Evolutionary conservation across 2,797 vertebrate species (phyloP), one percentile per base, ranked within the genome.

Genomic region (Rousettus madagascariensis): DNA sequence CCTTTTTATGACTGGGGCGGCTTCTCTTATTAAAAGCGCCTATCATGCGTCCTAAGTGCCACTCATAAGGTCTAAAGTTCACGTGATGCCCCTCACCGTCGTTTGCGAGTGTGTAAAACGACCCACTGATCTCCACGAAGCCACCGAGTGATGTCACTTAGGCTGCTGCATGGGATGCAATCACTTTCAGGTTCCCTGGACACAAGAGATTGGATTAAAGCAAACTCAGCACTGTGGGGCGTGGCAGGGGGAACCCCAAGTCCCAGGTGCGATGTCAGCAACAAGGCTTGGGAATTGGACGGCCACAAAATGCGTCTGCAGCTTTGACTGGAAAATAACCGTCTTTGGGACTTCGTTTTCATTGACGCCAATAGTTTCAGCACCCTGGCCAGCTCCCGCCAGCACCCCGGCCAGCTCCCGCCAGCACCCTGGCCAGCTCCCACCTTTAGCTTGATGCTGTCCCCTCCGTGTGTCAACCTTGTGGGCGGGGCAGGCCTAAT

Each of bases 401-500:
- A 43, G 38, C 38, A 38, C 38, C 38, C 38, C 6, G 38, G 8
- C 41, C 41, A 41, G 41, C 41, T 41, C 41, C 41, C 6, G 1
- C 41, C 41, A 41, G 41, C 41, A 41, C 41, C 41, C 8, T 41
- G 41, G 41, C 41, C 55, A 57, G 55, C 55, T 57, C 24, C 55
- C 46, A 15, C 46, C 46, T 2, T 13, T 98, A 94, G 97, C 97
- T 93, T 97, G 98, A 98, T 98, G 97, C 95, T 96, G 97, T 97
- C 98, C 90, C 96, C 97, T 97, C 96, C 41, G 74, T 95, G 80
- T 94, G 92, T 94, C 95, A 98, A 97, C 97, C 97, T 95, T 91
- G 95, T 94, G 97, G 78, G 57, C 89, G 69, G 5, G 0, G 0
- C 78, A 98, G 98, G 92, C 98, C 98, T 98, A 97, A 98, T 98